Base-by-base conservation (phyloP, 2,797 vertebrate species). In the Poeciliopsis gracilis region DNA sequence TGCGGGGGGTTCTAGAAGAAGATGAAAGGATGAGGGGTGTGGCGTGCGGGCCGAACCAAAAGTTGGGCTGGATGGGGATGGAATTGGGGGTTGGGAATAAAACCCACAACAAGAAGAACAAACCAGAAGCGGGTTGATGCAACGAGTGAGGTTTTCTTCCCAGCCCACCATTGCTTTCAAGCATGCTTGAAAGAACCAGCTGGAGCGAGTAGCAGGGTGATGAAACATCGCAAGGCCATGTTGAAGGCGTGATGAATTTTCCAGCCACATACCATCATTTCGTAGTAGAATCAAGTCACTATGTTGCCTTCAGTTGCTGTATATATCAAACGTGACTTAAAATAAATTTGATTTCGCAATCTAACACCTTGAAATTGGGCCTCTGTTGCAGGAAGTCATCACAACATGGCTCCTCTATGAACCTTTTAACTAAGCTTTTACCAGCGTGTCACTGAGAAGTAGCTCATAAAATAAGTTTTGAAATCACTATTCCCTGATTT, bases 61-160 rank as follows among this genome's bases (percentile, higher is more conserved):
- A 28, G 20, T 46, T 12, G 0, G 61, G 83, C n/a, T 7, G 1
- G 59, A 76, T 83, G 79, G 28, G 84, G 88, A 85, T n/a, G 28
- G 51, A 41, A 38, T 25, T 13, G 45, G 77, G 69, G 77, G 86
- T 77, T 23, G 41, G n/a, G 43, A 13, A 72, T 69, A 71, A 84
- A 76, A 82, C 71, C 80, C 85, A 84, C 86, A 92, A 91, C 88
- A 90, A 91, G 84, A 88, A 81, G 83, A 85, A 89, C 86, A 85
- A 90, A 90, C 90, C 82, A 79, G 73, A 80, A 77, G 80, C 84
- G 53, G 72, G 77, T 83, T 86, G 86, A 86, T 87, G 88, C 85
- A 84, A 89, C 83, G 87, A 88, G 86, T 82, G 83, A 84, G 80
- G 57, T 63, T 87, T 85, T 80, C 79, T 84, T 75, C 28, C 70